Base-by-base conservation (phyloP, 2,113 vertebrate genomes). In the Pseudolaguvia tuberculata region DNA sequence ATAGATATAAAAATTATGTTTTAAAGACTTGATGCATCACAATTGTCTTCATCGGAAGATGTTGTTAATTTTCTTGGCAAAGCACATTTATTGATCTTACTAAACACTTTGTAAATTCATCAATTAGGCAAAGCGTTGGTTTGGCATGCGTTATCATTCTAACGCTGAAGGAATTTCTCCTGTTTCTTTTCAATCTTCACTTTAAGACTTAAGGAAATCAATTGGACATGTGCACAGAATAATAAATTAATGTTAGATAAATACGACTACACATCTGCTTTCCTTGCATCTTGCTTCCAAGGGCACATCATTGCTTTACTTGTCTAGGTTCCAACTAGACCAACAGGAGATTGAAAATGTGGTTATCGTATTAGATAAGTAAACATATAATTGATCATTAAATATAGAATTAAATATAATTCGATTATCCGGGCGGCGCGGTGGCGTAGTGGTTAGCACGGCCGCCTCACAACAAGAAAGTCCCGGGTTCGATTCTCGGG, bases 231-330 rank as follows among this genome's bases (percentile, higher is more conserved):
- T 23, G 39, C 15, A 17, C 21, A 23, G 23, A 23, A 65, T 63
- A n/a, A 63, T 45, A n/a, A 65, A 45, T 45, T 23, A 23, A 65
- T 23, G 42, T 14, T 12, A 47, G 61, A 47, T 45, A 23, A 65
- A 65, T 21, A 62, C n/a, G 5, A 39, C 31, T 17, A 18, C 7
- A 66, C 62, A 66, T 66, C 42, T 66, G 62, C 39, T 23, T 48
- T 47, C 39, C 13, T 23, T 45, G 6, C 14, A 35, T n/a, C n/a
- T n/a, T n/a, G n/a, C n/a, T n/a, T n/a, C n/a, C n/a, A n/a, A 18
- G 23, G 42, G 15, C 62, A 66, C 42, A 10, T 14, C 61, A 63
- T 35, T 25, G 42, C 42, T 47, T 63, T 39, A 66, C 62, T 66
- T 66, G 25, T 42, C 25, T 25, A 47, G 48, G 63, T 21, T 66